Evolutionary conservation across 2,797 vertebrate genomes (phyloP).

Genomic region (Sciurus vulgaris): DNA sequence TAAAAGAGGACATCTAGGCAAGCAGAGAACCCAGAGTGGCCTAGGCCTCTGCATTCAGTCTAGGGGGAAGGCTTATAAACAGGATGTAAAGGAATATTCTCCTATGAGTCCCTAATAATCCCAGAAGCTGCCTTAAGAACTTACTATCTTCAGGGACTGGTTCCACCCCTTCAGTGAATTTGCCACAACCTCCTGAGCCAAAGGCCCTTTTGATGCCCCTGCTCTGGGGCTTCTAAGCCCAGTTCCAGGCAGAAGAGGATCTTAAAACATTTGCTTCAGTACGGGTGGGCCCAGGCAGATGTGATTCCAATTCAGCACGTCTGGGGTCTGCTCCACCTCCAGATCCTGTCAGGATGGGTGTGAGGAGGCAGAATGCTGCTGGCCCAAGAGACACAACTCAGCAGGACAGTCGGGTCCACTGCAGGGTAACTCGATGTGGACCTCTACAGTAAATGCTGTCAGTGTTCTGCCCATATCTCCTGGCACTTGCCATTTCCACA

Average conservation of each 20-base stretch:
- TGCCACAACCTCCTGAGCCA: neutral
- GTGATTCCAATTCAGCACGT: neutral
- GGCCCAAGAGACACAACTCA: neutral
- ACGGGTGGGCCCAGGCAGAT: neutral
- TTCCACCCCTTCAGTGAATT: neutral
- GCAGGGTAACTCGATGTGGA: neutral
- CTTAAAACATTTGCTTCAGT: neutral
- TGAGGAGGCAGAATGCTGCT: neutral
- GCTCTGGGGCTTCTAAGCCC: neutral
- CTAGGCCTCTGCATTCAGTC: neutral
- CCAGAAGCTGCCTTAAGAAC: neutral
- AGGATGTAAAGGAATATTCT: neutral
- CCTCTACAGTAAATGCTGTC: neutral
- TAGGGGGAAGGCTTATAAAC: neutral
- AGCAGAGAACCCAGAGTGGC: neutral
- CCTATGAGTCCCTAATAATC: rapidly evolving
- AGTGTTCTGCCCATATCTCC: neutral
- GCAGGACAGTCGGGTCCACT: neutral
- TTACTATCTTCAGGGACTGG: neutral
- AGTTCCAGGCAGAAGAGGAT: neutral
- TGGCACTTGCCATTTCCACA: neutral
- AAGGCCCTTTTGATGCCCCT: neutral
- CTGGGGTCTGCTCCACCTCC: neutral
- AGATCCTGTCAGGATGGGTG: neutral
- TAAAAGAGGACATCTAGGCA: neutral